Base-by-base conservation (phyloP, 2,797 vertebrate genomes). In the Loris lydekkerianus region DNA sequence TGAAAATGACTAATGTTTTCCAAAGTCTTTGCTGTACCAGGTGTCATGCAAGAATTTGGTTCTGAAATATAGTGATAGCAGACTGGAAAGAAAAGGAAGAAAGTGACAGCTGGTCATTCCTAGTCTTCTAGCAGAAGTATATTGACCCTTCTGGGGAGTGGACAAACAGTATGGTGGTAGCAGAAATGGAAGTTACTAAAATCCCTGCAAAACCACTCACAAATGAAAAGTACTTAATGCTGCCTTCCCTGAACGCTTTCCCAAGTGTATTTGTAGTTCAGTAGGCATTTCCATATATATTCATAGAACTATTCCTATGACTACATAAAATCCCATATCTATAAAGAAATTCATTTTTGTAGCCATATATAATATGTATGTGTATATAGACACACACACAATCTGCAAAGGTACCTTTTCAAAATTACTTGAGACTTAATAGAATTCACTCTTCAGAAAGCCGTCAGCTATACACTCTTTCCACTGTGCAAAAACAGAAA, bases 1-100 rank as follows among this genome's bases (percentile, higher is more conserved):
- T 86, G 82, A 83, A 95, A 92, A 86, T 84, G 60, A 92, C 78
- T 25, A 18, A 43, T 40, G 49, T 88, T 78, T 93, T 78, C 60
- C 67, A 37, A 37, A 31, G 23, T 69, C 89, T 91, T 0, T 0
- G 3, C 17, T 58, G 7, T 34, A 65, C 75, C 13, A 3, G 69
- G 67, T 17, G 25, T 37, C 43, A 61, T 76, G 46, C 7, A 93
- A 89, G 86, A 80, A 46, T 53, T 67, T 58, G 29, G 31, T 73
- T 67, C n/a, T 65, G 23, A 94, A 94, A 83, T 56, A 58, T 37
- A 31, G 14, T 5, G 60, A 80, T 0, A 14, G 20, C 18, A 86
- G 37, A 25, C 14, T 25, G 27, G 46, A 78, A 85, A 72, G 56
- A 90, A 58, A 75, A 75, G 76, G 27, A 69, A 60, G 25, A 65